phyloP scores from a whole-genome alignment of 2,888 invertebrate species.

The Pammene fasciana region DNA sequence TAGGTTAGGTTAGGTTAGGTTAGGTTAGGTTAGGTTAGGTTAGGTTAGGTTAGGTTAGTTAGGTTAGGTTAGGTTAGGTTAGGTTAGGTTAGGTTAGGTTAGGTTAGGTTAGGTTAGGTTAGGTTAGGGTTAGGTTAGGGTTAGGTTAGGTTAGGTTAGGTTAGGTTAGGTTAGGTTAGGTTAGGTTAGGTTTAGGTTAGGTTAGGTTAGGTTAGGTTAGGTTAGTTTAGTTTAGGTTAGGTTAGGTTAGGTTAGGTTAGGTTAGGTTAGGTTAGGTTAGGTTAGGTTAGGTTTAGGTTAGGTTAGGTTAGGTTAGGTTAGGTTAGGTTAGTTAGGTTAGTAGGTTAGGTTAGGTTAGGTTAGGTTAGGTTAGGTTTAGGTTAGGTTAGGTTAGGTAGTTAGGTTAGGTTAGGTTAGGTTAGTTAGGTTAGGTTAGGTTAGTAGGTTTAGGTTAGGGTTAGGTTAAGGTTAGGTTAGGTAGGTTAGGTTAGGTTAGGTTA shows the following conservation, averaged over 20 bases:
- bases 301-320: conserved; percentile 31
- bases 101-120: conserved; percentile 32
- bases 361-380: conserved; percentile 10
- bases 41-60: conserved; percentile 42
- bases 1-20: too few relatives aligned
- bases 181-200: too few relatives aligned
- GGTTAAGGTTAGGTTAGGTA: conserved; percentile 13
- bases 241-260: too few relatives aligned
- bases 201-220: conserved; percentile 25
- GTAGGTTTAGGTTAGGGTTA: conserved; percentile 12
- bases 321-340: conserved; percentile 26
- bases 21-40: conserved; percentile 42
- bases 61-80: conserved; percentile 42
- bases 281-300: too few relatives aligned
- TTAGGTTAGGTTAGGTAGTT: not conserved
- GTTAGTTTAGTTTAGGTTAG: not conserved
- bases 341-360: conserved; percentile 7
- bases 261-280: too few relatives aligned
- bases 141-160: too few relatives aligned
- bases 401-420: conserved; percentile 9
- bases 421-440: conserved; percentile 10
- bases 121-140: conserved; percentile 15
- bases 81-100: conserved; percentile 34
- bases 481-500: conserved; percentile 12
- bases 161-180: too few relatives aligned